phyloP scores from a whole-genome alignment of 2,113 vertebrate species.

The Coturnix japonica region DNA sequence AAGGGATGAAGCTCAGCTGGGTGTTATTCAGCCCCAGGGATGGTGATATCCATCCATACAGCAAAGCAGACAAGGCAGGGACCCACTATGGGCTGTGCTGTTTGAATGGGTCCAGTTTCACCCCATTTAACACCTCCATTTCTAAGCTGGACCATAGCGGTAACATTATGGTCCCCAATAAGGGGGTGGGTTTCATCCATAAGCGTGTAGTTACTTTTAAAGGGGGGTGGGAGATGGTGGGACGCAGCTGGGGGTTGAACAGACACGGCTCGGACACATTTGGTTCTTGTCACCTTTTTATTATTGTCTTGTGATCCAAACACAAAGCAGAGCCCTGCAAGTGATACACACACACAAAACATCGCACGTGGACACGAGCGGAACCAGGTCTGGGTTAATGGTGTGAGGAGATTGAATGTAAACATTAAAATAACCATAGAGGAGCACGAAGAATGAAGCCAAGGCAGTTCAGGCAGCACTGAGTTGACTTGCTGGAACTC shows the following conservation, averaged over 20 bases:
- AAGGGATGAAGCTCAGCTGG: not conserved
- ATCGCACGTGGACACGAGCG: not conserved
- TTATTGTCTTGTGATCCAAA: constrained; percentile 62
- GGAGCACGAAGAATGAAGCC: not conserved
- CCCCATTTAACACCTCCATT: not conserved
- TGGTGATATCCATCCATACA: not conserved
- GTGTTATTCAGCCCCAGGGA: not conserved
- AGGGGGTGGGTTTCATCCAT: not conserved
- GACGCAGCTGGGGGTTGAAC: no score
- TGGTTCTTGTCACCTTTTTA: constrained; percentile 58
- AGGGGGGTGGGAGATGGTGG: no score
- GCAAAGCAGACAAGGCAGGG: not conserved
- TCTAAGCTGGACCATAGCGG: fast-evolving
- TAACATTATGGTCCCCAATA: not conserved
- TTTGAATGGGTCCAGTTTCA: no score
- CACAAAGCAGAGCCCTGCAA: constrained; percentile 32
- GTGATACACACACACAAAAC: constrained; percentile 7
- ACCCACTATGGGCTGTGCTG: not conserved
- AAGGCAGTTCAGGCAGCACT: not conserved
- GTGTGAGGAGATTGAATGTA: constrained; percentile 42
- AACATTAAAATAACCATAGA: constrained; percentile 58
- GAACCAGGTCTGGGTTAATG: not conserved
- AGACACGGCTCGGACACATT: constrained; percentile 1
- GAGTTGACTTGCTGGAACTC: constrained; percentile 27
- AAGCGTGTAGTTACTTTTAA: not conserved